phyloP scores from a whole-genome alignment of 2,113 vertebrate species.

The Mormoops blainvillei region DNA sequence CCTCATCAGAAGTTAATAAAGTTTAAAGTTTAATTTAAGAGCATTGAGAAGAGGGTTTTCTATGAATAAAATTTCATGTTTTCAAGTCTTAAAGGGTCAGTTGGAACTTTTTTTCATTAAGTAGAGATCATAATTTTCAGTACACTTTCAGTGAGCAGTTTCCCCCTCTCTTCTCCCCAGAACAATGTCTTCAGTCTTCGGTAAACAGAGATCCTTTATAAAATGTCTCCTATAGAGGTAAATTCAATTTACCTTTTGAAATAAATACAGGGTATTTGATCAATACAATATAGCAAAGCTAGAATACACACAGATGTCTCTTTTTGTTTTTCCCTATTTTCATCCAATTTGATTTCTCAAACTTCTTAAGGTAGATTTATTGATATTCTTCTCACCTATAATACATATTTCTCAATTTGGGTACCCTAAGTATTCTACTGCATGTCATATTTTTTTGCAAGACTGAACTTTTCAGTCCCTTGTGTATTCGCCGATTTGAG shows the following conservation, averaged over 20 bases:
- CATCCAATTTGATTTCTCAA: neutral
- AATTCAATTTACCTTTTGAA: neutral
- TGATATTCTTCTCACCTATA: slow-evolving; percentile 30
- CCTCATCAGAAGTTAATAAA: slow-evolving; percentile 6
- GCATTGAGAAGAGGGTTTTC: neutral
- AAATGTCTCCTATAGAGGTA: neutral
- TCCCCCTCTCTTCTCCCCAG: neutral
- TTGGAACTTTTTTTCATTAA: neutral
- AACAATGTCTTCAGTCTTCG: neutral
- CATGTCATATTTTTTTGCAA: slow-evolving; percentile 19
- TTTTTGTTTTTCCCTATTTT: neutral
- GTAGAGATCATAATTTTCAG: neutral
- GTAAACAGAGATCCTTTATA: neutral
- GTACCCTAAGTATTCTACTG: neutral
- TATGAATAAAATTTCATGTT: neutral
- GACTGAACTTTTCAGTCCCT: neutral
- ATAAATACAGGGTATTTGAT: neutral
- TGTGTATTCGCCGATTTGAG: neutral
- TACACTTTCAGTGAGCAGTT: neutral
- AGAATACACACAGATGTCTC: neutral
- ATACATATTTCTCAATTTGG: neutral
- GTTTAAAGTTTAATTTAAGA: neutral
- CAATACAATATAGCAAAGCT: neutral
- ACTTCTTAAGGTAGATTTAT: neutral
- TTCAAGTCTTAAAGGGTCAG: neutral